Base-by-base conservation (phyloP, 2,797 vertebrate genomes). In the Buphagus erythrorhynchus region DNA sequence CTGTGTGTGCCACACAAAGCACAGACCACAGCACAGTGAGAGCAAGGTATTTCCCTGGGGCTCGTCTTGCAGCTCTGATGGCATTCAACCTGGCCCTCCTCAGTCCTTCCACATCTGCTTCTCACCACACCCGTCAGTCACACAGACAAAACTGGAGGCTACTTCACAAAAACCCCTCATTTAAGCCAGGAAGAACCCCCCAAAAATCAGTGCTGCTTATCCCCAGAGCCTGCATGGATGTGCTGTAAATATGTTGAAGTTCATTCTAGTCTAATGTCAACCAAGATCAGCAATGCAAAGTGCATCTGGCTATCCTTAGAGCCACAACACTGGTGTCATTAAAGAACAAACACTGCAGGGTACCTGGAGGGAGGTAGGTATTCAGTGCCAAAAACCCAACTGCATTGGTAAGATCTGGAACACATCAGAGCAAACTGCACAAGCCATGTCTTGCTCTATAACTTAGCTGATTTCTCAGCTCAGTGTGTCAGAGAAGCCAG, bases 1-100 rank as follows among this genome's bases (percentile, higher is more conserved):
- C 93, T 95, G 94, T 3, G 31, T 59, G 82, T 1, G 48, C 91
- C 93, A 96, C 82, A 93, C 94, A 94, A 95, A 93, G 55, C 51
- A 77, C 46, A 83, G 72, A 68, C 28, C 68, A 65, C 35, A 80
- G 84, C 73, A 77, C 51, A 69, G 22, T 19, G 74, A 76, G 78
- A 94, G 76, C 46, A 66, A 95, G 35, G 59, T 77, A 88, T 28
- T 78, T 86, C 63, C 85, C 71, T 16, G 45, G 18, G 55, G 79
- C 59, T 75, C 75, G 21, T 57, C 82, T 67, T 43, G 48, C 63
- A 88, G 82, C 67, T 81, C 31, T 6, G 2, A 59, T 19, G 29
- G 82, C 76, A 76, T 91, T 90, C 73, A 93, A 51, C 46, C 58
- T 58, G 72, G 33, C 36, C 33, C 22, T 80, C 38, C 72, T 67